These are phyloP conservation scores for Salvelinus fontinalis DNA, from an alignment of 2,113 vertebrate species.

Conservation along the genomic window DNA sequence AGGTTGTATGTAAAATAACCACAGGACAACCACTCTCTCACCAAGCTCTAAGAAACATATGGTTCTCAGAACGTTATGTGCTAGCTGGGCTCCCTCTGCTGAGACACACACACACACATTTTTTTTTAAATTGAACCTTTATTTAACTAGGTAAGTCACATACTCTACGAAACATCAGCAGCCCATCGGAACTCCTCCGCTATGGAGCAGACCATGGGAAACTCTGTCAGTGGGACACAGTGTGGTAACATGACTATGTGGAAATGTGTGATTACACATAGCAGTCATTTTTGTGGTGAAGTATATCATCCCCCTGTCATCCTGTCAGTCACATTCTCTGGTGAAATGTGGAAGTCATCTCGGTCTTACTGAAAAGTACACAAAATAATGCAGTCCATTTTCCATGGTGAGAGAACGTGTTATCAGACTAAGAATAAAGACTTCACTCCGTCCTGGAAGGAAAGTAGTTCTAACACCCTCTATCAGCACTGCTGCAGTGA, in stretches of 20 bases:
- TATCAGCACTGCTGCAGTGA: not conserved
- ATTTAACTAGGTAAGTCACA: not conserved
- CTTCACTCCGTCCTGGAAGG: not conserved
- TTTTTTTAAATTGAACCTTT: too few relatives aligned
- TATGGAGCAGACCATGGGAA: constrained; percentile 40
- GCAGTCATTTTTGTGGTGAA: constrained; percentile 44
- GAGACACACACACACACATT: too few relatives aligned
- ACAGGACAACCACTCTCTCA: too few relatives aligned
- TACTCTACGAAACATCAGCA: not conserved
- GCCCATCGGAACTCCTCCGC: not conserved
- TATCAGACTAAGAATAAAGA: not conserved
- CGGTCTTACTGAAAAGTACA: too few relatives aligned
- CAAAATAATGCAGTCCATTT: not conserved
- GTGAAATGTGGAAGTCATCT: too few relatives aligned
- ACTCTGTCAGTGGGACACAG: constrained; percentile 12
- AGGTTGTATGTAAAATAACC: too few relatives aligned
- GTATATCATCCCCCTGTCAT: constrained; percentile 31
- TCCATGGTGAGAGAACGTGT: constrained; percentile 17
- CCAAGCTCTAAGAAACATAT: too few relatives aligned
- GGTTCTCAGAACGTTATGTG: too few relatives aligned
- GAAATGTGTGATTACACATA: constrained; percentile 38
- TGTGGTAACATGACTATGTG: constrained; percentile 38
- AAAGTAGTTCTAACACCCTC: not conserved
- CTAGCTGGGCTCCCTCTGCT: too few relatives aligned
- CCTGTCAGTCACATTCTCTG: constrained; percentile 1